Conservation (phyloP, 2,113 vertebrate species). For the Argyrosomus japonicus region DNA sequence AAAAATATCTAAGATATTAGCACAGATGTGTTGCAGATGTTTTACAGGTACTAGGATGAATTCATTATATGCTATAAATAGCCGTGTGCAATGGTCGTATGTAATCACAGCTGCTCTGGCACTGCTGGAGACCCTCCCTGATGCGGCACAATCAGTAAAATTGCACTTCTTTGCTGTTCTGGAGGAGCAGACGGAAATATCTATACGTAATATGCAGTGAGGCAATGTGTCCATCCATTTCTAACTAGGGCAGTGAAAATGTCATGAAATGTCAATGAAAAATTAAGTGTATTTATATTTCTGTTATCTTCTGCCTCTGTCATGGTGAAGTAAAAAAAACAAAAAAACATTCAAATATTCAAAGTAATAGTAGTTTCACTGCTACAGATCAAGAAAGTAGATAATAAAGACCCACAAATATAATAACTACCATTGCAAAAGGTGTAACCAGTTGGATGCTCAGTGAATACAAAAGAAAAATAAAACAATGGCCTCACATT, state of each 20-base stretch:
- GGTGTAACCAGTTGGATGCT: too few species aligned
- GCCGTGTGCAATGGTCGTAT: background rate
- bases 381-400: too few species aligned
- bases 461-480: too few species aligned
- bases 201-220: background rate
- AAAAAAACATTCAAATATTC: too few species aligned
- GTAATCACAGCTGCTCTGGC: slow-evolving; percentile 5
- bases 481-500: too few species aligned
- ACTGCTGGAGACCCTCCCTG: background rate
- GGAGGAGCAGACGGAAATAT: background rate
- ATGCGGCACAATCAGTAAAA: background rate
- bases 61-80: background rate
- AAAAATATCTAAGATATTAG: background rate
- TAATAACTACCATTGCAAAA: too few species aligned
- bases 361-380: too few species aligned
- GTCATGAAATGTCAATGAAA: background rate
- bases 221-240: background rate
- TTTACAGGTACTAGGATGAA: background rate
- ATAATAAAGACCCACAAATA: too few species aligned
- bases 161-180: background rate
- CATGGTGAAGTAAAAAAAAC: too few species aligned
- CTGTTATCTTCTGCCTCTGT: too few species aligned
- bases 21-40: background rate
- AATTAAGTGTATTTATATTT: background rate
- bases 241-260: background rate